These are phyloP conservation scores for Clunio marinus DNA, from an alignment of 2,888 invertebrate genomes.

Conservation along the genomic window DNA sequence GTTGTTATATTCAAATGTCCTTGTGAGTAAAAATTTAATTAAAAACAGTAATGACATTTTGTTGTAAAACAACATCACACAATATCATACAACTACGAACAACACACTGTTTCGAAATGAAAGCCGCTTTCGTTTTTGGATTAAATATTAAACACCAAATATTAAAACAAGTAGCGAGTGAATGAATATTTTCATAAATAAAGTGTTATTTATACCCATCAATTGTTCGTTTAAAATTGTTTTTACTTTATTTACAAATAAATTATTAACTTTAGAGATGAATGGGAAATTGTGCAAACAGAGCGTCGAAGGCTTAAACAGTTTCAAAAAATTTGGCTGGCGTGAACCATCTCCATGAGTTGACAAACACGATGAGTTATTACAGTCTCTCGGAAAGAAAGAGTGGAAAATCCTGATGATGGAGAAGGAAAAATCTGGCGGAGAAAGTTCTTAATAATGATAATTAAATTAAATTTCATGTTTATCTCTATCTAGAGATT, in stretches of 20 bases:
- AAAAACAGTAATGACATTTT: conserved; percentile 38
- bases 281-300: background rate
- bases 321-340: no score
- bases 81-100: conserved; percentile 16
- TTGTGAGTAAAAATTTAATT: conserved; percentile 36
- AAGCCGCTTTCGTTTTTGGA: conserved; percentile 34
- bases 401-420: background rate
- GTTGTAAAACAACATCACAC: conserved; percentile 23
- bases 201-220: conserved; percentile 31
- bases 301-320: no score
- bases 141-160: conserved; percentile 38
- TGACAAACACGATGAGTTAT: conserved; percentile 10
- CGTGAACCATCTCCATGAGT: background rate
- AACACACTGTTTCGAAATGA: background rate
- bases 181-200: conserved; percentile 30
- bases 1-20: conserved; percentile 22
- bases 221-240: conserved; percentile 26
- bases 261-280: conserved; percentile 32
- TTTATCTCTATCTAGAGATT: conserved; percentile 18
- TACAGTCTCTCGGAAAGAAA: background rate
- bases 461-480: conserved; percentile 39
- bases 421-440: background rate
- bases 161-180: conserved; percentile 4
- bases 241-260: conserved; percentile 36
- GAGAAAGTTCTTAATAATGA: conserved; percentile 8